Percentiles rank a stretch among this genome's conserved stretches.
Conservation (phyloP, 1,140 invertebrate genomes). For the Portunus trituberculatus region DNA sequence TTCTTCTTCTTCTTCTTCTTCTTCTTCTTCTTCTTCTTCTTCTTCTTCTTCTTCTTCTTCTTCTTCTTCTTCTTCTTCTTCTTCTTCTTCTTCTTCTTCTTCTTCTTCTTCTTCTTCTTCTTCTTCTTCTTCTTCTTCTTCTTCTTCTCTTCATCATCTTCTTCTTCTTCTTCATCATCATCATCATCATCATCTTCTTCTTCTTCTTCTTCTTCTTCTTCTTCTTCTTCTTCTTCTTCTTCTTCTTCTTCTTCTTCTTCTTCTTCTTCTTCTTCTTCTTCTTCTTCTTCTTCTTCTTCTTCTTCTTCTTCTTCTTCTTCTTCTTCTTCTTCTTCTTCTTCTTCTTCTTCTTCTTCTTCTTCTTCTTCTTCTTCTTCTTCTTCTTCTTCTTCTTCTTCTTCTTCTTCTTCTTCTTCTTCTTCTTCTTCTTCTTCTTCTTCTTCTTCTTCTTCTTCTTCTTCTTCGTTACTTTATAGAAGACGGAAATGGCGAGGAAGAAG, state of each 20-base stretch:
- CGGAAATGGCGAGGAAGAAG: no score
- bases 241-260: not conserved
- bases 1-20: not conserved
- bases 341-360: not conserved
- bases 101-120: not conserved
- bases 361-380: not conserved
- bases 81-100: not conserved
- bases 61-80: not conserved
- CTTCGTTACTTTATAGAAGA: no score
- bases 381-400: not conserved
- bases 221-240: not conserved
- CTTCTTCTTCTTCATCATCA: not conserved
- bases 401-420: not conserved
- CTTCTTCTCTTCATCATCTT: not conserved
- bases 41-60: not conserved
- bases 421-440: not conserved
- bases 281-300: not conserved
- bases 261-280: not conserved
- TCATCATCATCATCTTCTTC: not conserved
- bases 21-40: not conserved
- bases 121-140: not conserved
- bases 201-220: not conserved
- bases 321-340: not conserved
- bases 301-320: not conserved
- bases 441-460: not conserved